These are phyloP conservation scores for Anableps anableps DNA, from an alignment of 2,797 vertebrate species.

Conservation along the genomic window DNA sequence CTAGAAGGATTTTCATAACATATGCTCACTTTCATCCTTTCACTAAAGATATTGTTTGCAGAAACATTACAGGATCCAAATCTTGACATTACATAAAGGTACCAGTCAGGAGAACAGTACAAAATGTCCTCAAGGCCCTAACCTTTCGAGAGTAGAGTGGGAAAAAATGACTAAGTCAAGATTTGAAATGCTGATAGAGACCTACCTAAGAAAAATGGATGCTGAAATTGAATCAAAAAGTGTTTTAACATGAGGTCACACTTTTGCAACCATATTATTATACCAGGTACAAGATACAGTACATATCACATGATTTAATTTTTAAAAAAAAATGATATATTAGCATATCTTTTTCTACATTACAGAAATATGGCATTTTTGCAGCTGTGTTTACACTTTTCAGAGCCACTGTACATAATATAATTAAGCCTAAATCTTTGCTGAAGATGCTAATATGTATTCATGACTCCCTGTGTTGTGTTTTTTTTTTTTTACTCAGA, in stretches of 20 bases:
- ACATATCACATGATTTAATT: neutral
- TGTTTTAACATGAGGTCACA: too few relatives aligned
- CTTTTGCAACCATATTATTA: too few relatives aligned
- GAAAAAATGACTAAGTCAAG: too few relatives aligned
- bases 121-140: too few relatives aligned
- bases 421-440: neutral
- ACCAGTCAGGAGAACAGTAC: too few relatives aligned
- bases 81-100: neutral
- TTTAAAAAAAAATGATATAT: neutral
- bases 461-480: neutral
- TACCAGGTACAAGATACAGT: neutral
- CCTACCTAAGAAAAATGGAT: too few relatives aligned
- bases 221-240: too few relatives aligned
- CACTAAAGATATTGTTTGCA: neutral
- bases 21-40: neutral
- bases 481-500: neutral
- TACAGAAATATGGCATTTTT: neutral
- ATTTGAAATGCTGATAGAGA: too few relatives aligned
- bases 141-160: too few relatives aligned
- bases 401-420: neutral
- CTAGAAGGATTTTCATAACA: neutral
- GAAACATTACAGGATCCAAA: neutral
- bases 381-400: neutral
- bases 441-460: neutral
- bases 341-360: neutral